Conservation (phyloP, 2,888 invertebrate species). For the Nephrotoma guestfalica region DNA sequence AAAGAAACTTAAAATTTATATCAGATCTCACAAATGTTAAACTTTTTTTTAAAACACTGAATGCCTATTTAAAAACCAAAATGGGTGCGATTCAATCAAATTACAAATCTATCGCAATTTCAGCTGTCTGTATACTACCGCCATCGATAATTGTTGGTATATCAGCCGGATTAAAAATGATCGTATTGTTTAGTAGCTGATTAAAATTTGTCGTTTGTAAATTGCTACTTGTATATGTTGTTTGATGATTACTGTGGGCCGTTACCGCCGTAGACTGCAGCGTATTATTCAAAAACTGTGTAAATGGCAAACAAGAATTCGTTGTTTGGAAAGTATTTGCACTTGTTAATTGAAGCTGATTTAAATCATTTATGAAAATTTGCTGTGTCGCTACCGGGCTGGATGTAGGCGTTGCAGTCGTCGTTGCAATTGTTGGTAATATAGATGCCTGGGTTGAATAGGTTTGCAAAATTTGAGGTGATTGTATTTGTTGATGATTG, state of each 20-base stretch:
- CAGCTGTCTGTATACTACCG: not conserved
- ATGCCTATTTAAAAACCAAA: not conserved
- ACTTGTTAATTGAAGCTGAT: not conserved
- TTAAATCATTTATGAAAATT: not conserved
- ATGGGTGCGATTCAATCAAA: not conserved
- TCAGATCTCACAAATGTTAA: not conserved
- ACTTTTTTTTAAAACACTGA: not conserved
- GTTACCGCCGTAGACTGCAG: not conserved
- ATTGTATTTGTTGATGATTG: not conserved
- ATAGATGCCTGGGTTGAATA: constrained; percentile 4
- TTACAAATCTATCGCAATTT: constrained; percentile 3
- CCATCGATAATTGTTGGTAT: not conserved
- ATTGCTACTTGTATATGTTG: not conserved
- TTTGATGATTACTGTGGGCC: not conserved
- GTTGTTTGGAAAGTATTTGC: not conserved
- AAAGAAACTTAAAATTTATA: not conserved
- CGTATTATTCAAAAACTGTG: not conserved
- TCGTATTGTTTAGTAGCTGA: not conserved
- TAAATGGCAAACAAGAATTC: not conserved
- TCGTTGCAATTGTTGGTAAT: constrained; percentile 10
- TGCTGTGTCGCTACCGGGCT: constrained; percentile 2
- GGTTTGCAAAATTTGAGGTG: not conserved
- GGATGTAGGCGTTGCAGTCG: constrained; percentile 17
- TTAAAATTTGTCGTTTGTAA: not conserved
- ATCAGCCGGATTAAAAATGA: not conserved